These are phyloP conservation scores for Paedocypris sp. DNA, from an alignment of 2,113 vertebrate species.

Conservation along the genomic window DNA sequence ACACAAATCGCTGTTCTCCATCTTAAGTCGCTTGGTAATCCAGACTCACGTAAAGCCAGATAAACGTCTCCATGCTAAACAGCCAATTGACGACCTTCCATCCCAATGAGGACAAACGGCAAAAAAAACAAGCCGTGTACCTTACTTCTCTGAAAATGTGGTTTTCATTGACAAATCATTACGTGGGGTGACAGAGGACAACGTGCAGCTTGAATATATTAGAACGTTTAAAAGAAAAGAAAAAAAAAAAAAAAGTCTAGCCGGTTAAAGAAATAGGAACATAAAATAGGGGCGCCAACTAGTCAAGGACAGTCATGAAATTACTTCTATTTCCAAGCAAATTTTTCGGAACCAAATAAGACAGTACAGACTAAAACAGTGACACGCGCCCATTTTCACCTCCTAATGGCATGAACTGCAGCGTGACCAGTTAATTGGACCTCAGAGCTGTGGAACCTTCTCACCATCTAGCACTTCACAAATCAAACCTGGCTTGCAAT, in stretches of 20 bases:
- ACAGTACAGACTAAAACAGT: conserved; percentile 24
- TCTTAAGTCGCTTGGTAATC: conserved; percentile 24
- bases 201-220: neutral
- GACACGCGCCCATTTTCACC: conserved; percentile 38
- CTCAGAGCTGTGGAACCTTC: conserved; percentile 35
- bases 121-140: conserved; percentile 23
- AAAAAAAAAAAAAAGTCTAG: neutral
- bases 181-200: conserved; percentile 1
- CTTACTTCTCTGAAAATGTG: conserved; percentile 15
- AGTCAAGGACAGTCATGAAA: neutral
- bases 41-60: conserved; percentile 35
- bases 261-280: conserved; percentile 1
- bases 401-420: conserved; percentile 38
- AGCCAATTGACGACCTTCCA: conserved; percentile 8
- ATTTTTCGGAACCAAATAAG: conserved; percentile 1
- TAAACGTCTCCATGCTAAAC: conserved; percentile 34
- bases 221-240: conserved; percentile 7
- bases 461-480: conserved; percentile 29
- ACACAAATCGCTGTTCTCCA: conserved; percentile 17
- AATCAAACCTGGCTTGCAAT: conserved; percentile 24
- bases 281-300: neutral
- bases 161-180: conserved; percentile 16
- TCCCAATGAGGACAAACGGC: conserved; percentile 25
- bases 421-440: conserved; percentile 37
- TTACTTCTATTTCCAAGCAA: conserved; percentile 12